Evolutionary conservation across 2,888 invertebrate genomes (phyloP).

Genomic region (Hetaerina titia): DNA sequence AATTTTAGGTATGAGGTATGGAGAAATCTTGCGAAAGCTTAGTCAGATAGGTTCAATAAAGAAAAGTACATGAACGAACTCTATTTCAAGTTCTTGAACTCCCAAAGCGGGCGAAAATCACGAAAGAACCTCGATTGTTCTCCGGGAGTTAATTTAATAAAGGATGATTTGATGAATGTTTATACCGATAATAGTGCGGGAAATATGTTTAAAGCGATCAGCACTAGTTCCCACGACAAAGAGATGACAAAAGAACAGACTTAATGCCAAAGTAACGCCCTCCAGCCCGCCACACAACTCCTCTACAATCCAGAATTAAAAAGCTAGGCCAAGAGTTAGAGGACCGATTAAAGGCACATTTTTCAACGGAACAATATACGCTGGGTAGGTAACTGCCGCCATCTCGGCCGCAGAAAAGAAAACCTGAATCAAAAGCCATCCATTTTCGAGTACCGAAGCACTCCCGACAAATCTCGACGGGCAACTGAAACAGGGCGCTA

Average conservation of each 20-base stretch:
- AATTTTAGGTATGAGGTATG: no score
- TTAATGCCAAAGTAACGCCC: not conserved
- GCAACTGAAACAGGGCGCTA: constrained; percentile 31
- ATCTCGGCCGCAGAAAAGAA: not conserved
- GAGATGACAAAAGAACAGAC: not conserved
- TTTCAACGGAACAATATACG: constrained; percentile 9
- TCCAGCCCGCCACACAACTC: not conserved
- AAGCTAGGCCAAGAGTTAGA: not conserved
- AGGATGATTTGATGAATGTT: not conserved
- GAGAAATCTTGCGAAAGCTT: no score
- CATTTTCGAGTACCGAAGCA: not conserved
- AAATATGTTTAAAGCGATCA: not conserved
- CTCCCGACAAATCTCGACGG: constrained; percentile 29
- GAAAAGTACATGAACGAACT: no score
- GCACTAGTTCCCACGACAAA: not conserved
- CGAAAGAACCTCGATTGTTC: no score
- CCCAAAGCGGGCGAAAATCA: no score
- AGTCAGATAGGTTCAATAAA: no score
- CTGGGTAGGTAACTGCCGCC: not conserved
- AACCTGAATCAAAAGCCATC: not conserved
- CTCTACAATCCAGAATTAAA: constrained; percentile 9
- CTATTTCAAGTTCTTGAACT: no score
- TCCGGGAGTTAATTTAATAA: no score
- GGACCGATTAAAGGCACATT: constrained; percentile 32
- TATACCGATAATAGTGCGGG: not conserved